phyloP scores from a whole-genome alignment of 2,888 invertebrate genomes.

The Corythucha ciliata region DNA sequence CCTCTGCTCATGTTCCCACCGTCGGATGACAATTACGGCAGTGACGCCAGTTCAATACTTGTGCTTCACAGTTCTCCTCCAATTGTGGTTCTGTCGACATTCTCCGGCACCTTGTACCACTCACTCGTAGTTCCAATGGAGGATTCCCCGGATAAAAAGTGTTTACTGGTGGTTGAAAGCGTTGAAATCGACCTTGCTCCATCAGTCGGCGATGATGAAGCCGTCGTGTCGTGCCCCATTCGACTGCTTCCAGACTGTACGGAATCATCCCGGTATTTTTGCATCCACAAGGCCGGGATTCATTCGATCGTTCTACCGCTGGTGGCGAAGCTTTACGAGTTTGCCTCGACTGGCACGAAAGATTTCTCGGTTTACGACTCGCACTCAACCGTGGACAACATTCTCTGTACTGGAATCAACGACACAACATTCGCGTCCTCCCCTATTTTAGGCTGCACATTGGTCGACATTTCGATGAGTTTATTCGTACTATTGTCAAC shows the following conservation, averaged over 20 bases:
- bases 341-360: constrained; percentile 51
- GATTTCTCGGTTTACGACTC: constrained; percentile 41
- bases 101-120: constrained; percentile 73
- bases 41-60: constrained; percentile 73
- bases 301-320: constrained; percentile 70
- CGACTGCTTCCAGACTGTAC: constrained; percentile 29
- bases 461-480: constrained; percentile 51
- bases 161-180: constrained; percentile 68
- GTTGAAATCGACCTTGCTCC: constrained; percentile 70
- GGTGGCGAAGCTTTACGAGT: constrained; percentile 58
- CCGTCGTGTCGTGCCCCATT: constrained; percentile 32
- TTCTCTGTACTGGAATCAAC: constrained; percentile 55
- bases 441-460: constrained; percentile 51
- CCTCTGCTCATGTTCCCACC: constrained; percentile 72
- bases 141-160: constrained; percentile 23
- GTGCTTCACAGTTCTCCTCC: constrained; percentile 60
- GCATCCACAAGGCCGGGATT: constrained; percentile 74
- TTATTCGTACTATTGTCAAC: constrained; percentile 53
- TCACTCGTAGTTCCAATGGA: constrained; percentile 48
- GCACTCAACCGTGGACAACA: constrained; percentile 57
- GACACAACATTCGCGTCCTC: constrained; percentile 45
- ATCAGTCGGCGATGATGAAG: constrained; percentile 47
- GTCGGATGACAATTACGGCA: constrained; percentile 72
- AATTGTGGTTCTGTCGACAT: constrained; percentile 69
- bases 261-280: constrained; percentile 54